Percentiles rank a stretch among this genome's conserved stretches.
phyloP scores from a whole-genome alignment of 1,140 invertebrate species.

The Conus betulinus region DNA sequence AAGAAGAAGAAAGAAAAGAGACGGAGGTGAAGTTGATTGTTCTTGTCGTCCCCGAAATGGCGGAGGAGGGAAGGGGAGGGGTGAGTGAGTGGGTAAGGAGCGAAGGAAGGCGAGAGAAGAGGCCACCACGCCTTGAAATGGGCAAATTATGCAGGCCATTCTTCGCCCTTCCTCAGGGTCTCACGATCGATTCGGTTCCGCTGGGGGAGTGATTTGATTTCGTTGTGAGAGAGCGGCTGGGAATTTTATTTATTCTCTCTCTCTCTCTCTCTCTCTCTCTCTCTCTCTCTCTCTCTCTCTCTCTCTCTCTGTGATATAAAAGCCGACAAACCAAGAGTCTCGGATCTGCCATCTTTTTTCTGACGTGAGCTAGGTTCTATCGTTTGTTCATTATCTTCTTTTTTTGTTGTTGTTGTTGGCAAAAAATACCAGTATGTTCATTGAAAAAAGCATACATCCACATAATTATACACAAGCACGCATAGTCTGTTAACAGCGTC shows the following conservation, averaged over 20 bases:
- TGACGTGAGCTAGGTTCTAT: too few relatives aligned
- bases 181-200: constrained; percentile 15
- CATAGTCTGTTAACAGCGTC: too few relatives aligned
- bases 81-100: neutral
- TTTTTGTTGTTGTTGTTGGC: too few relatives aligned
- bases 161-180: constrained; percentile 2
- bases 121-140: neutral
- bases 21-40: neutral
- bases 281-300: neutral
- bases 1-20: neutral
- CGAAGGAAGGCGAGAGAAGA: neutral
- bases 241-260: neutral
- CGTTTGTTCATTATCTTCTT: too few relatives aligned
- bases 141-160: neutral
- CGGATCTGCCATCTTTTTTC: too few relatives aligned
- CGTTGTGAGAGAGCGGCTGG: neutral
- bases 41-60: neutral
- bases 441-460: too few relatives aligned
- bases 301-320: neutral
- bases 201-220: constrained; percentile 15
- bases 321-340: too few relatives aligned
- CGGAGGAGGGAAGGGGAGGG: neutral
- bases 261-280: neutral
- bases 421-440: too few relatives aligned
- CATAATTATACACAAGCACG: too few relatives aligned